phyloP scores from a whole-genome alignment of 35 echinoderm and acorn worm species.

The Heliocidaris tuberculata region DNA sequence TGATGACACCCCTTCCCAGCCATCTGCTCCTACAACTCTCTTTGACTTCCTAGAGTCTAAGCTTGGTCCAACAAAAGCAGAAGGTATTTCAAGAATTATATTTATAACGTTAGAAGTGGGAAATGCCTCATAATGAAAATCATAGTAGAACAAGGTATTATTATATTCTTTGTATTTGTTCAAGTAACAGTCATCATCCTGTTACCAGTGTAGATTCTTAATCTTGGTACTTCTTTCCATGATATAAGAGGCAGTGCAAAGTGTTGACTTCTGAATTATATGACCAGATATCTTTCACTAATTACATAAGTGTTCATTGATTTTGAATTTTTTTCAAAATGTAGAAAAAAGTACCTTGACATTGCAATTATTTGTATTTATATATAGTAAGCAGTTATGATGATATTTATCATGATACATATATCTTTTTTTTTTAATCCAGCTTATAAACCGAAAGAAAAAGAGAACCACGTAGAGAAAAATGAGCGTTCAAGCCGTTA shows the following conservation, averaged over 20 bases:
- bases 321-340: too few species aligned
- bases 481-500: constrained; percentile 37
- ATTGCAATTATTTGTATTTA: too few species aligned
- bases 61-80: constrained; percentile 58
- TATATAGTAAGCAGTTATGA: background rate
- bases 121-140: background rate
- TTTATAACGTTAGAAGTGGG: background rate
- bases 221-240: too few species aligned
- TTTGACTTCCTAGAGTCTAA: constrained; percentile 95
- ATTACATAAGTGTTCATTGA: too few species aligned
- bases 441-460: constrained; percentile 45
- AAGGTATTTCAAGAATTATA: constrained; percentile 14
- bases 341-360: too few species aligned
- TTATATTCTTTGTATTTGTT: too few species aligned
- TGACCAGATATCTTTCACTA: too few species aligned
- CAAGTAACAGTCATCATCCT: too few species aligned
- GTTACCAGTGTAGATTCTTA: too few species aligned
- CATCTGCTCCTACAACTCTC: constrained; percentile 79
- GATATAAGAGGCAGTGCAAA: too few species aligned
- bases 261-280: too few species aligned
- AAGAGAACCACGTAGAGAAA: background rate
- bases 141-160: too few species aligned
- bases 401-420: background rate
- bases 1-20: constrained; percentile 57
- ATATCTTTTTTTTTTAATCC: background rate